Conservation (phyloP, 2,888 invertebrate species). For the Thumatha senex region DNA sequence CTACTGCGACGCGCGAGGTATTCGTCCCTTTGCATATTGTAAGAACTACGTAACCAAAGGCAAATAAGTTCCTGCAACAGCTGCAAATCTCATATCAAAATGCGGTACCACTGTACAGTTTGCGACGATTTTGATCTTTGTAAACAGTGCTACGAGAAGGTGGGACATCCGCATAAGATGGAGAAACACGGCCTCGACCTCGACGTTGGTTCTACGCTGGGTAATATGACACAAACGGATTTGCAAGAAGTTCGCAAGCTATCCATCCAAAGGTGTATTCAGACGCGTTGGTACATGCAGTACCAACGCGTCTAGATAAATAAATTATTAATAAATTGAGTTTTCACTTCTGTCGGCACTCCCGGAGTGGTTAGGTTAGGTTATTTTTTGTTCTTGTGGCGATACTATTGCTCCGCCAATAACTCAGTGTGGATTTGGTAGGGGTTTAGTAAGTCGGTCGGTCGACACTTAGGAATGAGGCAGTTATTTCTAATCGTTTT, state of each 20-base stretch:
- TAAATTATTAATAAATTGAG: no score
- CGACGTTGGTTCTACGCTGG: conserved; percentile 95
- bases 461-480: no score
- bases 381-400: no score
- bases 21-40: conserved; percentile 98
- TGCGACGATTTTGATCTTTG: conserved; percentile 99
- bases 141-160: conserved; percentile 96
- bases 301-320: no score
- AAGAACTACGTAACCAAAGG: conserved; percentile 99
- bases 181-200: conserved; percentile 97
- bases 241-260: conserved; percentile 95
- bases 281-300: conserved; percentile 97
- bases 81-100: conserved; percentile 98
- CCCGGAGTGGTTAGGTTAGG: no score
- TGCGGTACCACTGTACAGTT: conserved; percentile 97
- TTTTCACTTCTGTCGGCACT: no score
- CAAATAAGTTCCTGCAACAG: conserved; percentile 99
- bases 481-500: no score
- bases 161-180: conserved; percentile 98
- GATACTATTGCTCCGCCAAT: no score
- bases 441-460: no score
- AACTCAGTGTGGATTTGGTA: no score
- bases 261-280: conserved; percentile 96
- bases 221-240: conserved; percentile 94
- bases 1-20: conserved; percentile 97